phyloP scores from a whole-genome alignment of 2,797 vertebrate species.

The Myioborus melanocephalus region DNA sequence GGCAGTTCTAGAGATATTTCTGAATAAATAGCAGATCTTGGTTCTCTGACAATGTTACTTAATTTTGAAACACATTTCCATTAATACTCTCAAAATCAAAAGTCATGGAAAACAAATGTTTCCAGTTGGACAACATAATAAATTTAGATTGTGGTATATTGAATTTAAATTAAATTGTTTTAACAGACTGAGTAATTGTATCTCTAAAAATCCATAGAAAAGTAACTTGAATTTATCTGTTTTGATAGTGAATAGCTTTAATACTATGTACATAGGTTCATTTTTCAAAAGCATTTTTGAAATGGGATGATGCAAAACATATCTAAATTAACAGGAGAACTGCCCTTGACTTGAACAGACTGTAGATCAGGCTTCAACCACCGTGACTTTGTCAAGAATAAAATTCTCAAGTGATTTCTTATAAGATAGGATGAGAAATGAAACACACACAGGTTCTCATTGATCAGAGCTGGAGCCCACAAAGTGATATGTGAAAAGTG shows the following conservation, averaged over 20 bases:
- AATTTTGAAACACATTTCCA: background rate
- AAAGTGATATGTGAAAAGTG: slow-evolving; percentile 39
- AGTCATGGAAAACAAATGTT: background rate
- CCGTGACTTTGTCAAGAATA: background rate
- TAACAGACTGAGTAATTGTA: background rate
- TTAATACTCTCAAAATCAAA: background rate
- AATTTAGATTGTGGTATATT: background rate
- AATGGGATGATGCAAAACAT: background rate
- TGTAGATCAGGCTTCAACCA: background rate
- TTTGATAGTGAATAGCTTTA: background rate
- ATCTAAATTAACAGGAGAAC: background rate
- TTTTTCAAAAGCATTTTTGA: background rate
- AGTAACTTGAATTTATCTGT: background rate
- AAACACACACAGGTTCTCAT: background rate
- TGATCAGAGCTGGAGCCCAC: slow-evolving; percentile 29
- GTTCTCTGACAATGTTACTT: background rate
- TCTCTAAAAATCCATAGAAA: background rate
- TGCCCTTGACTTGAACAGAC: background rate
- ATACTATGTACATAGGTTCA: background rate
- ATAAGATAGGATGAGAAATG: background rate
- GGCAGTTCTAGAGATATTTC: background rate
- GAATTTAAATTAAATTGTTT: background rate
- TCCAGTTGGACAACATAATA: background rate
- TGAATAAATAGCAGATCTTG: background rate
- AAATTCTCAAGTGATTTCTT: slow-evolving; percentile 33